Percentiles rank a stretch among this genome's conserved stretches.
Evolutionary conservation across 2,113 vertebrate species (phyloP).

Genomic region (Limnothrissa miodon): DNA sequence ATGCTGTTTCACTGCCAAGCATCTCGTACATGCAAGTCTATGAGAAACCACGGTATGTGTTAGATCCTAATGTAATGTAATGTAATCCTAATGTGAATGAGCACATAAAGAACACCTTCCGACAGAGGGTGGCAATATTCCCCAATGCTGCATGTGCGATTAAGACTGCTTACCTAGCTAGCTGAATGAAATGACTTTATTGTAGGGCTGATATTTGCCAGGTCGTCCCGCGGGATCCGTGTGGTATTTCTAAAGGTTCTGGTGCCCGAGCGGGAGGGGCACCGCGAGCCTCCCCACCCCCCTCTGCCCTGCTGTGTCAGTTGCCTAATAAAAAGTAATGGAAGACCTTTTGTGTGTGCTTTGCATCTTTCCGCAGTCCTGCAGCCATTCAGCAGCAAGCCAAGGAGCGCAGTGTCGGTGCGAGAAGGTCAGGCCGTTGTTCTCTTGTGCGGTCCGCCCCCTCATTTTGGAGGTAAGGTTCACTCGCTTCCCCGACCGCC

Average conservation of each 20-base stretch:
- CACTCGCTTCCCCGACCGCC: conserved; percentile 39
- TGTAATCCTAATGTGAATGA: too few relatives aligned
- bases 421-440: conserved; percentile 87
- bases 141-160: conserved; percentile 2
- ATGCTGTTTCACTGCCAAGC: background rate
- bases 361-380: conserved; percentile 70
- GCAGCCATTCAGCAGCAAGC: conserved; percentile 79
- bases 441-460: conserved; percentile 81
- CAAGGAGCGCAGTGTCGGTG: conserved; percentile 77
- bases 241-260: conserved; percentile 60
- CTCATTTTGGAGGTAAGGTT: conserved; percentile 79
- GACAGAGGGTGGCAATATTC: background rate
- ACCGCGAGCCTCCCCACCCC: background rate
- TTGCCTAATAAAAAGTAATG: conserved; percentile 66
- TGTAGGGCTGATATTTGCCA: conserved; percentile 57
- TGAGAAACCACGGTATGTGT: background rate
- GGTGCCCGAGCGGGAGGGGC: conserved; percentile 27
- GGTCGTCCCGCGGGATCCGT: conserved; percentile 45
- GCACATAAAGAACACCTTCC: background rate
- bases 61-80: background rate
- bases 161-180: conserved; percentile 6
- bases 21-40: background rate
- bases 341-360: conserved; percentile 40
- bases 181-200: conserved; percentile 54
- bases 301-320: conserved; percentile 47